Evolutionary conservation across 2,888 invertebrate genomes (phyloP), one percentile per base, ranked within the genome.

Genomic region (Spialia ferax): DNA sequence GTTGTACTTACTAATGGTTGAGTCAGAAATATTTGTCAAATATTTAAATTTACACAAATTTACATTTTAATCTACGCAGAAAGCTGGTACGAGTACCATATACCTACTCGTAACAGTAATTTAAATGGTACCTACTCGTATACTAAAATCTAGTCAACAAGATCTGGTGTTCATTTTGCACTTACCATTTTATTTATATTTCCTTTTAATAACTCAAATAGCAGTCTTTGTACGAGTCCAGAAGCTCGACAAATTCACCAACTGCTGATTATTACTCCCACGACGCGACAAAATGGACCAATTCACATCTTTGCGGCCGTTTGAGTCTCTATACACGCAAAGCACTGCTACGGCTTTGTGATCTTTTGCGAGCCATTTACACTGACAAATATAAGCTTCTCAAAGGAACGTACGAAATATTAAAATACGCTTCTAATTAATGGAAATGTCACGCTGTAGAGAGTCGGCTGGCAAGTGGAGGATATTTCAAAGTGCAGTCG

Each of bases 221-320:
- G 22, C 50, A 50, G 15, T 52, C n/a, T 52, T 50, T 50, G 20
- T 50, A 23, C 18, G 10, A 45, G 45, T 22, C 22, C 52, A 18
- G 2, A 52, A 23, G 13, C 50, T 52, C 13, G 22, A 52, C 23
- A 52, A 10, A 10, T 20, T 2, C 3, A 20, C 18, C 2, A 20
- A 20, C 20, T 48, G 20, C 45, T 48, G 50, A 50, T 50, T 22
- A 50, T 2, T 13, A 13, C 7, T 7, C 22, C 2, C 22, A 22
- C 13, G 18, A 45, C 50, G 50, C 50, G 22, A 50, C 50, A 50
- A 50, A 13, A 22, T 1, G 22, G 22, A 52, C 52, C 52, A 23
- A 52, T 52, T 52, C n/a, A 10, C 52, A 22, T 52, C 22, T 52
- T 52, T 52, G 22, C 7, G 13, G 23, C 2, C 22, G n/a, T 23